These are phyloP conservation scores for Notechis scutatus DNA, from an alignment of 2,113 vertebrate species.

Conservation along the genomic window DNA sequence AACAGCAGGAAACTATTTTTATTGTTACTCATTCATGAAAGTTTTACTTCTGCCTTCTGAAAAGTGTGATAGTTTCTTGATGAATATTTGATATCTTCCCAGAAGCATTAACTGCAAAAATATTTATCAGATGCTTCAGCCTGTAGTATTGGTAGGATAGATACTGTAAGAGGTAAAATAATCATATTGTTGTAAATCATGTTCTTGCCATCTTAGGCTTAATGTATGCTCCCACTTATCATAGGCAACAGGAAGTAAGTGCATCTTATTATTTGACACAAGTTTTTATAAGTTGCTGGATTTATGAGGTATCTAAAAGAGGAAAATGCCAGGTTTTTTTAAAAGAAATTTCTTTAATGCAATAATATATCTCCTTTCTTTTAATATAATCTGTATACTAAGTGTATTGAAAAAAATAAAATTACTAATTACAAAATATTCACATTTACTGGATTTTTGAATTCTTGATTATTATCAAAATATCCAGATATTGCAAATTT, in stretches of 20 bases:
- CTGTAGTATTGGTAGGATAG: not conserved
- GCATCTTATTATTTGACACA: not conserved
- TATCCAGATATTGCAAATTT: not conserved
- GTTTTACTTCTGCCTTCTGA: not conserved
- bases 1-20: not conserved
- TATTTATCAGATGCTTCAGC: not conserved
- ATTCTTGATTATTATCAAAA: not conserved
- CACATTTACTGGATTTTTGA: not conserved
- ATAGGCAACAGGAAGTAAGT: not conserved
- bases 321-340: not conserved
- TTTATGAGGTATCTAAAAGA: not conserved
- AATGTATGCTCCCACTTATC: not conserved
- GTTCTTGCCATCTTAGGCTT: not conserved
- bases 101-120: not conserved
- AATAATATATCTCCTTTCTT: not conserved
- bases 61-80: not conserved
- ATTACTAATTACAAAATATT: not conserved
- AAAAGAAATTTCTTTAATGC: not conserved
- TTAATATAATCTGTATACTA: not conserved
- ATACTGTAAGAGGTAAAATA: not conserved
- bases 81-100: not conserved
- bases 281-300: not conserved
- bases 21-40: constrained; percentile 11
- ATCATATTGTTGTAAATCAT: not conserved
- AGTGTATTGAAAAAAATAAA: not conserved